Conservation (phyloP, 2,888 invertebrate genomes). For the Heteromurus nitidus region DNA sequence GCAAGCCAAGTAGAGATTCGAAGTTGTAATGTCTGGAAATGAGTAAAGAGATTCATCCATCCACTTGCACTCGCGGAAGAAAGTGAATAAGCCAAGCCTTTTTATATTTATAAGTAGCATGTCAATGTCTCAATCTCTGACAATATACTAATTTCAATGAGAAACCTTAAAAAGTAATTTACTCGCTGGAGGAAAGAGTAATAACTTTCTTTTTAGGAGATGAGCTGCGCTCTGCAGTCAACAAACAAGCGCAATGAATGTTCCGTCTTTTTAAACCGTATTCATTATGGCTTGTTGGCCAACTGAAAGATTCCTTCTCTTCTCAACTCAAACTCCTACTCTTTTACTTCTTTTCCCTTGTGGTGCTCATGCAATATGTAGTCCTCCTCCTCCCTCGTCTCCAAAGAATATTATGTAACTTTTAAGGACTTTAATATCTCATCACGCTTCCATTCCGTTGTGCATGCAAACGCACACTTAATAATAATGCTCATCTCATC, state of each 20-base stretch:
- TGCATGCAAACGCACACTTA: constrained; percentile 28
- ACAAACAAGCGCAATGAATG: not conserved
- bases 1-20: not conserved
- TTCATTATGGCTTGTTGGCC: too few species aligned
- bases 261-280: too few species aligned
- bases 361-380: not conserved
- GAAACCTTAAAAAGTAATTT: constrained; percentile 36
- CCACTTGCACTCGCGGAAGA: not conserved
- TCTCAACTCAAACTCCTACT: too few species aligned
- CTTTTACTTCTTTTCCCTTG: too few species aligned
- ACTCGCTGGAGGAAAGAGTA: constrained; percentile 14
- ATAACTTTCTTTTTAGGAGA: constrained; percentile 33
- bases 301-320: too few species aligned
- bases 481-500: constrained; percentile 19
- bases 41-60: not conserved
- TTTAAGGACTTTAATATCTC: constrained; percentile 30
- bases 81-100: not conserved
- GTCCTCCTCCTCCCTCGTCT: not conserved
- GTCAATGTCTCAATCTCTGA: constrained; percentile 48
- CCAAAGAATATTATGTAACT: constrained; percentile 26
- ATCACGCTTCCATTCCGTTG: constrained; percentile 26
- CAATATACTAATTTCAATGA: constrained; percentile 42
- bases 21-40: not conserved
- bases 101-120: constrained; percentile 27
- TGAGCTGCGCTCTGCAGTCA: not conserved